Evolutionary conservation across 2,797 vertebrate genomes (phyloP), one percentile per base, ranked within the genome.

Genomic region (Antennarius maculatus): DNA sequence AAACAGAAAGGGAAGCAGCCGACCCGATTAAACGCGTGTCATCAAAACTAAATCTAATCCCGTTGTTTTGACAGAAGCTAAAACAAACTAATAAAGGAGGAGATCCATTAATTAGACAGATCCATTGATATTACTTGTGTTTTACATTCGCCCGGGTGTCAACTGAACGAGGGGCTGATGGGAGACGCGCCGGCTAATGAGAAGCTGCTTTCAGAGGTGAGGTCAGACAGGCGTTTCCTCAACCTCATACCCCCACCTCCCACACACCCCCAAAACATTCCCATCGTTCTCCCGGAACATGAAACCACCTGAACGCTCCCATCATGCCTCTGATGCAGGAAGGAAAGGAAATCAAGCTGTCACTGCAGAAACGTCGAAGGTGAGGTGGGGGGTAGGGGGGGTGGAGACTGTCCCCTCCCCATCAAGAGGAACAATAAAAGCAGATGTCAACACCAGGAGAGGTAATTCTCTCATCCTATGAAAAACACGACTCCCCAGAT

Each of bases 271-370:
- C 66, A 7, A 89, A 85, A 10, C 51, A 0, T 6, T 28, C 50
- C 27, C 50, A 28, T 7, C 2, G 2, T 34, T 18, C 61, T 54
- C 68, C 31, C 31, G 31, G 31, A 34, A 34, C 31, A 34, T 95
- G 93, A 94, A 94, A 92, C 93, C 93, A 94, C 93, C 94, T 95
- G 95, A 97, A 93, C 94, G 93, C 94, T 89, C 94, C 94, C 95
- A 94, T 96, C 95, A 95, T 95, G 95, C 94, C 94, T 88, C 93
- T 89, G 91, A 92, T 93, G 91, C 92, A 68, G 77, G 76, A 74
- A 77, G 93, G 77, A 56, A 74, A 68, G 76, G 68, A 95, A 95
- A 96, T 96, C 94, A 95, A 95, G 94, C 95, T 95, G 95, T 97
- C 95, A 96, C 93, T 90, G 90, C 89, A 89, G 92, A 89, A 86